phyloP scores from a whole-genome alignment of 1,140 invertebrate species.

The Nephotettix cincticeps region DNA sequence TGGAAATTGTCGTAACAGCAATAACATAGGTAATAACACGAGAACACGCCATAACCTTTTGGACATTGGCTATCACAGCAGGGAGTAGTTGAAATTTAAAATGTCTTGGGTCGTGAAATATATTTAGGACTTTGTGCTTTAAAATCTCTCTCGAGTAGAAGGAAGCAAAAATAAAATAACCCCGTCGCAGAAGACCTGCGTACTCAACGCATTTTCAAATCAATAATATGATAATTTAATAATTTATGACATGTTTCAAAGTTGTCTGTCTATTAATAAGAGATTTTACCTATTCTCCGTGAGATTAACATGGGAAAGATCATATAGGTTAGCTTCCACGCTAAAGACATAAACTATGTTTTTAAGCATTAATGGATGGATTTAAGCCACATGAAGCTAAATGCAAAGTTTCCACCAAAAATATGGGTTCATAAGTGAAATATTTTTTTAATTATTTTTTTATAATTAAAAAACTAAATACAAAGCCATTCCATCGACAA shows the following conservation, averaged over 20 bases:
- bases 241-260: neutral
- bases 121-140: neutral
- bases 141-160: neutral
- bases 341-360: neutral
- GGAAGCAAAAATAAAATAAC: neutral
- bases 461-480: no score
- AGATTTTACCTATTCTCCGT: no score
- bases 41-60: neutral
- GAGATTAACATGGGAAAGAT: no score
- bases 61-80: neutral
- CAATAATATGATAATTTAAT: no score
- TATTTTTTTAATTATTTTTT: no score
- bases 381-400: no score
- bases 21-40: slow-evolving; percentile 1
- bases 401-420: no score
- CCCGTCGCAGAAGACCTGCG: no score
- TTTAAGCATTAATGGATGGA: no score
- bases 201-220: no score
- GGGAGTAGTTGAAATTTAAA: neutral
- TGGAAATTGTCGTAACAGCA: slow-evolving; percentile 17
- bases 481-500: no score
- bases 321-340: neutral
- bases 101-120: neutral
- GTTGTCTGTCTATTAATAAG: neutral
- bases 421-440: no score